Evolutionary conservation across 2,888 invertebrate species (phyloP).

Genomic region (Geotrupes spiniger): DNA sequence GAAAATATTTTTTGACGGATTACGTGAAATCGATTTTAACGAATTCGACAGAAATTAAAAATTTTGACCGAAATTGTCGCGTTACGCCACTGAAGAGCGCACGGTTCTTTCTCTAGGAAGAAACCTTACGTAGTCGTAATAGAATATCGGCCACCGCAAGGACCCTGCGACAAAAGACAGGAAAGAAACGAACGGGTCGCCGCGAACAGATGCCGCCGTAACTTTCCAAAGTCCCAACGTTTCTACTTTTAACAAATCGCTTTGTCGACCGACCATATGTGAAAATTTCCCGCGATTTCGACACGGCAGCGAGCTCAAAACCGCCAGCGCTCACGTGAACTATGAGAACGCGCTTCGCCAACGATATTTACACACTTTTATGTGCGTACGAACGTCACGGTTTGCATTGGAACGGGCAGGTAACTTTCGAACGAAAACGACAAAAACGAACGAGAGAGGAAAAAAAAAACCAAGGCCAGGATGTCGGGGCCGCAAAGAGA

Average conservation of each 20-base stretch:
- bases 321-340: background rate
- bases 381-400: no score
- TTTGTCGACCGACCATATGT: background rate
- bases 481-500: background rate
- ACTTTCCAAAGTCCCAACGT: background rate
- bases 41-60: no score
- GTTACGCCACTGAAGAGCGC: no score
- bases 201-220: background rate
- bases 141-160: background rate
- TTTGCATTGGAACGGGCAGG: no score
- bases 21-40: no score
- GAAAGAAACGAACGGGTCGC: background rate
- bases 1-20: no score
- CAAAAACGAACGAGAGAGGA: background rate
- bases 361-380: no score
- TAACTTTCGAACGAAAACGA: slow-evolving; percentile 6
- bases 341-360: no score
- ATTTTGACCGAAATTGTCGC: no score
- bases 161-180: slow-evolving; percentile 1
- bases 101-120: background rate
- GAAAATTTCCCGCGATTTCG: background rate
- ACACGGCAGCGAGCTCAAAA: background rate
- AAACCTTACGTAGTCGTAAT: slow-evolving; percentile 2
- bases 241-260: slow-evolving; percentile 1
- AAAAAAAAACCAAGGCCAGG: slow-evolving; percentile 5